phyloP scores from a whole-genome alignment of 2,797 vertebrate genomes.

The Sebastes vulpes region DNA sequence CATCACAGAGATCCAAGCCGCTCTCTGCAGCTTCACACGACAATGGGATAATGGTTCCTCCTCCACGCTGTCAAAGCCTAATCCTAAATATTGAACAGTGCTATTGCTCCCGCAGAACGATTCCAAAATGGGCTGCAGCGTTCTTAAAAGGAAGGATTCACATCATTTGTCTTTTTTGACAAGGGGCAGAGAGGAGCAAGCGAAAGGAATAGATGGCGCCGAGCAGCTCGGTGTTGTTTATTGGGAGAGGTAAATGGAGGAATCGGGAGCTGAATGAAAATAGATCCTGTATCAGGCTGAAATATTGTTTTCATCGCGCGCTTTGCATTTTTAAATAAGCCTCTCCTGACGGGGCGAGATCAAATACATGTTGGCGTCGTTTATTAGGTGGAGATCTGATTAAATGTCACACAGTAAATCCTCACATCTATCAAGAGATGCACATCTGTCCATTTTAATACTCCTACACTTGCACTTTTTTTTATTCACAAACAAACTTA shows the following conservation, averaged over 20 bases:
- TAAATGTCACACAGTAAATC: conserved; percentile 32
- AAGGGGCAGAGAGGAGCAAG: conserved; percentile 61
- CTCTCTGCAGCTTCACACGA: conserved; percentile 69
- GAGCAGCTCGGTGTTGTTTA: conserved; percentile 53
- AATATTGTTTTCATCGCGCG: conserved; percentile 31
- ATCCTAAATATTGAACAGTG: conserved; percentile 72
- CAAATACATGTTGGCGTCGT: conserved; percentile 21
- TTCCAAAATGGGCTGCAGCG: conserved; percentile 52
- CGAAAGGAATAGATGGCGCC: conserved; percentile 47
- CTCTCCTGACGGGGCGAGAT: background rate
- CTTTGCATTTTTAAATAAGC: conserved; percentile 37
- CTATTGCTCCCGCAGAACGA: conserved; percentile 46
- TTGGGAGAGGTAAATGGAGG: conserved; percentile 48
- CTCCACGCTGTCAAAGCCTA: conserved; percentile 69
- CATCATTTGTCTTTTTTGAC: conserved; percentile 77
- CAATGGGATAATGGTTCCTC: conserved; percentile 76
- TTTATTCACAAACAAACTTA: no score
- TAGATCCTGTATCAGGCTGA: conserved; percentile 29
- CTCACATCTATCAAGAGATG: conserved; percentile 34
- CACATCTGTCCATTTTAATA: background rate
- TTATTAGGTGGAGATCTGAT: conserved; percentile 28
- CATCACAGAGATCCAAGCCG: conserved; percentile 81
- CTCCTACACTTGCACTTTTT: background rate
- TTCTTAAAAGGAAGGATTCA: conserved; percentile 68
- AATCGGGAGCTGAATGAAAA: conserved; percentile 55